Conservation (phyloP, 2,797 vertebrate genomes). For the Vultur gryphus region DNA sequence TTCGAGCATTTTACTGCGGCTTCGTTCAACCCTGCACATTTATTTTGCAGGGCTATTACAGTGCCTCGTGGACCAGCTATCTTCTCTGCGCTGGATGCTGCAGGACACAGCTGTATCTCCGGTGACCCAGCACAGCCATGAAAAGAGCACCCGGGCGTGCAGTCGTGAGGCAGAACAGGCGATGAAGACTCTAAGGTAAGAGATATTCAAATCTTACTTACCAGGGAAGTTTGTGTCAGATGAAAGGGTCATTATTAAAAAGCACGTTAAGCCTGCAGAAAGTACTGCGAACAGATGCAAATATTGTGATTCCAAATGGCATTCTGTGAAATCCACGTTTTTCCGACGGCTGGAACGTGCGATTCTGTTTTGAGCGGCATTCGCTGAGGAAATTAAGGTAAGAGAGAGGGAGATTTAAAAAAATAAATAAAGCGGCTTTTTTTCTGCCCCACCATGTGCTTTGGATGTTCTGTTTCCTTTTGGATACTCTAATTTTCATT, state of each 20-base stretch:
- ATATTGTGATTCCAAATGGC: not conserved
- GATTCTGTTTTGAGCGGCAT: fast-evolving
- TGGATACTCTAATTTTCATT: not conserved
- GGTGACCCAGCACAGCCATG: fast-evolving
- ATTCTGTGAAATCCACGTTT: fast-evolving
- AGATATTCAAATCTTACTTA: not conserved
- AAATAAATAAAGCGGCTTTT: not conserved
- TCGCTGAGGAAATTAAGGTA: not conserved
- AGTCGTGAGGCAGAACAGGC: fast-evolving
- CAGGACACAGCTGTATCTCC: not conserved
- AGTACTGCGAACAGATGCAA: not conserved
- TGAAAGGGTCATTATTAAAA: not conserved
- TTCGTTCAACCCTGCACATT: not conserved
- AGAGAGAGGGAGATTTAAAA: not conserved
- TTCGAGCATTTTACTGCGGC: not conserved
- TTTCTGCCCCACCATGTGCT: fast-evolving
- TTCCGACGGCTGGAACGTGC: fast-evolving
- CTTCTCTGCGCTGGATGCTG: not conserved
- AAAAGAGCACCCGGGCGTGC: fast-evolving
- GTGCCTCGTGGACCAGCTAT: fast-evolving
- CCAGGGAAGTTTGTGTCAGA: too few relatives aligned
- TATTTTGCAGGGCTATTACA: not conserved
- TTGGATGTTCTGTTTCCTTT: not conserved
- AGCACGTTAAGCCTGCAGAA: fast-evolving
- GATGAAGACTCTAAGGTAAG: not conserved